Evolutionary conservation across 2,888 invertebrate genomes (phyloP), one percentile per base, ranked within the genome.

Genomic region (Lomographa bimaculata): DNA sequence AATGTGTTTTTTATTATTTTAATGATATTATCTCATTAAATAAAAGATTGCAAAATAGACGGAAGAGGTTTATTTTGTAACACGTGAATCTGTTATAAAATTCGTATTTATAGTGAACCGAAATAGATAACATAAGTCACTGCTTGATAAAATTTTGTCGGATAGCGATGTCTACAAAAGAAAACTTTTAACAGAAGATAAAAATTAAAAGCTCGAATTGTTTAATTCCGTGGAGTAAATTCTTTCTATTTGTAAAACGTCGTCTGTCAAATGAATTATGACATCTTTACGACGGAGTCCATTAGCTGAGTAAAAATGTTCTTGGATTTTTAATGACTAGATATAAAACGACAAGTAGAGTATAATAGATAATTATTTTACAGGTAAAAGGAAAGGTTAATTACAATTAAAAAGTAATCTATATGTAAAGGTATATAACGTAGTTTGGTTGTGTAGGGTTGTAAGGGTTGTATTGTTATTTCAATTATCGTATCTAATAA

Each of bases 181-280:
- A 48, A 60, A 52, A 60, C 51, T 62, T 65, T 64, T 58, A 50
- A 50, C 50, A 50, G 37, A 42, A 57, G 51, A 62, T 59, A 61
- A 59, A 66, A 73, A 72, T 70, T 67, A 64, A 69, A 64, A 63
- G 60, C 43, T 45, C 54, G 54, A 64, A 68, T 74, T 67, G 69
- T 63, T 72, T 67, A 63, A 68, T 64, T 72, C 58, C 43, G 52
- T 53, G 38, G 49, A 67, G 61, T 60, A 68, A 74, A 67, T 71
- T 71, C 61, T 65, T 62, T 54, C 61, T 65, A 66, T 49, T 54
- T 54, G 58, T 62, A 63, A 64, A 64, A 57, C 67, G 64, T 73
- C 76, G 69, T 63, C 71, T 74, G 72, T 77, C 73, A 74, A 74
- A 77, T 71, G 61, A 74, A 70, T 71, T 71, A 64, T 70, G 72